A percentile compares a stretch with the other conserved stretches of the same genome.
Conservation (phyloP, 2,888 invertebrate genomes). For the Parnassius orleans region DNA sequence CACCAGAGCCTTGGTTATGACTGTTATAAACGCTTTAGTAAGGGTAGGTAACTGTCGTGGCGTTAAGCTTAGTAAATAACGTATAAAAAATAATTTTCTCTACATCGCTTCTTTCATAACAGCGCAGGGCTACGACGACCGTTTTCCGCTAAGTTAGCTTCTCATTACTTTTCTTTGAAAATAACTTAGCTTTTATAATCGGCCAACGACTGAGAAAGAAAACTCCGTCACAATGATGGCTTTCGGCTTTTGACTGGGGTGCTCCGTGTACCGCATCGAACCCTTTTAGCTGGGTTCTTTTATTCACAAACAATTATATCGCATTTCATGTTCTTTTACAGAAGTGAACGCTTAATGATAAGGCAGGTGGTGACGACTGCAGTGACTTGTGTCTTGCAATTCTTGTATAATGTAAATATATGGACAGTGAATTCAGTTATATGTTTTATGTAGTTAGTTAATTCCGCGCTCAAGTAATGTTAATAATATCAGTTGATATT, state of each 20-base stretch:
- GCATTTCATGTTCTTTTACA: constrained; percentile 57
- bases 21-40: constrained; percentile 55
- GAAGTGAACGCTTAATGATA: constrained; percentile 70
- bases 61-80: constrained; percentile 54
- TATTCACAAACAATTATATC: constrained; percentile 66
- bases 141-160: constrained; percentile 76
- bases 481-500: no score
- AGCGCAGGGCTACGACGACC: constrained; percentile 49
- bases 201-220: constrained; percentile 57
- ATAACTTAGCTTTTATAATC: constrained; percentile 72
- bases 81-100: constrained; percentile 64
- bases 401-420: not conserved
- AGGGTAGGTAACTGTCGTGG: constrained; percentile 45
- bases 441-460: no score
- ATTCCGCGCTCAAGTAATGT: no score
- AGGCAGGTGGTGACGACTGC: constrained; percentile 53
- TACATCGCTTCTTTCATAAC: constrained; percentile 55
- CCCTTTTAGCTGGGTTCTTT: constrained; percentile 57
- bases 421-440: no score
- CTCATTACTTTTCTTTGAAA: constrained; percentile 76
- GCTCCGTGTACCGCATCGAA: constrained; percentile 46
- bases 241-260: constrained; percentile 64
- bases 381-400: not conserved
- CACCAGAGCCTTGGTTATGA: constrained; percentile 44
- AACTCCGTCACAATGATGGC: constrained; percentile 72